phyloP scores from a whole-genome alignment of 2,888 invertebrate genomes.

The Patella pellucida region DNA sequence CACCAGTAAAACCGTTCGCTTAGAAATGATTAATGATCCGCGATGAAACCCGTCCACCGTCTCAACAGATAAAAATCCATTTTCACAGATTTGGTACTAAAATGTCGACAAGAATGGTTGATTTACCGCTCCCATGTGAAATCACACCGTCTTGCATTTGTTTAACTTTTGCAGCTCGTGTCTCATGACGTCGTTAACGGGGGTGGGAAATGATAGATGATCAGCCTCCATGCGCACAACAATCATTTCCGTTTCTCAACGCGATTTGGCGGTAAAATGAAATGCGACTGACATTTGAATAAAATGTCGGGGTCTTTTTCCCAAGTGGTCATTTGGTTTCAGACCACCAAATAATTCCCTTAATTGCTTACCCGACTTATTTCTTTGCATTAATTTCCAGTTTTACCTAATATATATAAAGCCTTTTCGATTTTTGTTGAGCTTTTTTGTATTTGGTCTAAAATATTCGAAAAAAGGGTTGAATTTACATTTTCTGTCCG shows the following conservation, averaged over 20 bases:
- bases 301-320: no score
- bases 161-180: not conserved
- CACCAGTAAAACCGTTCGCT: not conserved
- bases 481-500: no score
- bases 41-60: not conserved
- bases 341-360: no score
- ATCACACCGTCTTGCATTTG: slow-evolving; percentile 1
- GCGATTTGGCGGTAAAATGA: not conserved
- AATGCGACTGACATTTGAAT: not conserved
- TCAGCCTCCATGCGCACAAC: not conserved
- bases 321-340: no score
- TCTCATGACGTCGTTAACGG: not conserved
- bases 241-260: not conserved
- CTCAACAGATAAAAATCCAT: slow-evolving; percentile 5
- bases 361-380: no score
- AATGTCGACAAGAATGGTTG: not conserved
- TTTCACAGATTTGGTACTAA: slow-evolving; percentile 1
- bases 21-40: slow-evolving; percentile 4
- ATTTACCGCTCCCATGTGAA: slow-evolving; percentile 7
- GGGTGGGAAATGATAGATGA: not conserved
- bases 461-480: no score
- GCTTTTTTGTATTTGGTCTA: no score
- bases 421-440: no score
- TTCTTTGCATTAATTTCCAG: no score
- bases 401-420: no score